A percentile compares a stretch with the other conserved stretches of the same genome.
phyloP scores from a whole-genome alignment of 2,888 invertebrate species.

The Xestia sexstrigata region DNA sequence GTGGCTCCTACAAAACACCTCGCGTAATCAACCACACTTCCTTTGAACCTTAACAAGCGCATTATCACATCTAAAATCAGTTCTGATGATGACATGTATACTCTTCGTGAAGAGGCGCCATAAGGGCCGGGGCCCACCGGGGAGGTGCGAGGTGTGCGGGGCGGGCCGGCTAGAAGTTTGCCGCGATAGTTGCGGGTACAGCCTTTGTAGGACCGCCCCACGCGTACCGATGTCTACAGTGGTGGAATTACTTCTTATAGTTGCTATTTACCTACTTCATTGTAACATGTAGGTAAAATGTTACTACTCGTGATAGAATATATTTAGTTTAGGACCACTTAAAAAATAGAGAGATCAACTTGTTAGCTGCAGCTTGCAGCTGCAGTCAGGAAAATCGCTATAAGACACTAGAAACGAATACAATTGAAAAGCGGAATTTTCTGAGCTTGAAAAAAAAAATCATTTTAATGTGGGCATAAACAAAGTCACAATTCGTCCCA shows the following conservation, averaged over 20 bases:
- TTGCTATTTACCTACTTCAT: not conserved
- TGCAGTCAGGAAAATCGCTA: too few species aligned
- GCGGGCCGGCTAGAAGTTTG: constrained; percentile 72
- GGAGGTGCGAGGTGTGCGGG: constrained; percentile 58
- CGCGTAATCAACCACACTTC: not conserved
- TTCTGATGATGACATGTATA: constrained; percentile 26
- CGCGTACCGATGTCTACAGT: constrained; percentile 68
- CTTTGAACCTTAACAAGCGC: not conserved
- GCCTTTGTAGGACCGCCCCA: constrained; percentile 80
- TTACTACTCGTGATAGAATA: not conserved
- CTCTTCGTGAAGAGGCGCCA: constrained; percentile 58
- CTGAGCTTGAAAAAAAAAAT: too few species aligned
- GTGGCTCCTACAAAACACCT: not conserved
- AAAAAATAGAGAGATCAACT: not conserved
- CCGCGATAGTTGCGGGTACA: constrained; percentile 77
- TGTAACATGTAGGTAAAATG: too few species aligned
- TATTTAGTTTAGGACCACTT: not conserved
- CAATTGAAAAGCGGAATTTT: too few species aligned
- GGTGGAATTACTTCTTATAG: constrained; percentile 27
- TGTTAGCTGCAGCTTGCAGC: too few species aligned
- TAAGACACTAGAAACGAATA: too few species aligned
- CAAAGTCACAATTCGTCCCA: not conserved
- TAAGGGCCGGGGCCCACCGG: constrained; percentile 52
- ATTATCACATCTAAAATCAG: constrained; percentile 14
- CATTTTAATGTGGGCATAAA: not conserved